Conservation (phyloP, 2,888 invertebrate species). For the Ophion obscuratus region DNA sequence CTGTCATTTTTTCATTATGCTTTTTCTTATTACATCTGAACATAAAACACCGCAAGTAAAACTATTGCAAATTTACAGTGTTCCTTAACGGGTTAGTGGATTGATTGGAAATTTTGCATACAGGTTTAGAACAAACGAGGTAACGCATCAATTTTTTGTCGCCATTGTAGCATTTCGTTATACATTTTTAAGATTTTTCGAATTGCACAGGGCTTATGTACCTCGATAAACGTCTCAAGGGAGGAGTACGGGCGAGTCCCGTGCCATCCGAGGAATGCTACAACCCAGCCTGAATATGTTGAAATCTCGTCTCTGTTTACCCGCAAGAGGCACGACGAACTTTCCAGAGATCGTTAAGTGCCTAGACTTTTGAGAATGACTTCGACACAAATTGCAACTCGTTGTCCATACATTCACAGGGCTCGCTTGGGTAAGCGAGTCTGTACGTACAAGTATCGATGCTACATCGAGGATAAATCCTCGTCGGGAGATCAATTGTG, state of each 20-base stretch:
- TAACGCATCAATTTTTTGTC: too few relatives aligned
- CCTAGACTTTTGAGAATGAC: constrained; percentile 14
- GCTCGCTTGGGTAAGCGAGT: too few relatives aligned
- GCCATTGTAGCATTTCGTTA: too few relatives aligned
- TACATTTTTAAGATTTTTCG: neutral
- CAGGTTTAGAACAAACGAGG: too few relatives aligned
- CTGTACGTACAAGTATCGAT: constrained; percentile 3
- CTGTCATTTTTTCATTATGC: too few relatives aligned
- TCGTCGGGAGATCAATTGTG: constrained; percentile 31
- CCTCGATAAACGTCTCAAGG: constrained; percentile 14
- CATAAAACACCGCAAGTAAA: too few relatives aligned
- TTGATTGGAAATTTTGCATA: too few relatives aligned
- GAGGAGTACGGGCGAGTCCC: constrained; percentile 1
- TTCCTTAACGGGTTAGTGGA: too few relatives aligned
- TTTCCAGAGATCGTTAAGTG: constrained; percentile 35
- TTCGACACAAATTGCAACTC: constrained; percentile 45
- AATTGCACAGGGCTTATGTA: neutral
- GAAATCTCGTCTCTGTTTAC: constrained; percentile 36
- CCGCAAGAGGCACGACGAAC: constrained; percentile 20
- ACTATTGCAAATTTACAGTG: too few relatives aligned
- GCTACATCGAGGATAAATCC: constrained; percentile 13
- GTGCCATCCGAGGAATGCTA: constrained; percentile 28
- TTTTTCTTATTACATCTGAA: too few relatives aligned
- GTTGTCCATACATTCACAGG: neutral
- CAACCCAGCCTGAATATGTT: constrained; percentile 18